Evolutionary conservation across 2,797 vertebrate genomes (phyloP), one percentile per base, ranked within the genome.

Genomic region (Microctenopoma lineatum): DNA sequence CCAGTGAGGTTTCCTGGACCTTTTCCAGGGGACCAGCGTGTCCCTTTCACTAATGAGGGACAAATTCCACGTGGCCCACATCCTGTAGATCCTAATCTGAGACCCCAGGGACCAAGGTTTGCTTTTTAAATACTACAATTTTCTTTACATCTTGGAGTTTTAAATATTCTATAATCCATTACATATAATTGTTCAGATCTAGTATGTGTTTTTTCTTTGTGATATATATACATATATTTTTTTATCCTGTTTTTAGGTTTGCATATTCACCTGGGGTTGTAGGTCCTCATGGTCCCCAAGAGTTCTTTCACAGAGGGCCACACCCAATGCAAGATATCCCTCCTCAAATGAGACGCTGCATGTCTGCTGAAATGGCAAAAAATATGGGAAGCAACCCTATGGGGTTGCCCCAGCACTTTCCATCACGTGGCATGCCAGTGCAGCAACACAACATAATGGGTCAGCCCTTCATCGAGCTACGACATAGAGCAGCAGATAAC

Each of bases 381-480:
- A 80, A 92, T 4, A 90, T 96, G 85, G 94, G n/a, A 70, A 93
- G 68, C 41, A 96, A 84, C 63, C 59, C 94, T 0, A 74, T 94
- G 50, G 96, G 94, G 0, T 86, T 97, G 16, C 60, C 95, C 29
- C 96, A 95, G 53, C 95, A 97, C 70, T 97, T 98, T 44, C 92
- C 95, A 52, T 93, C 95, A 0, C 96, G 94, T 59, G 92, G 94
- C 32, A 93, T 99, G 74, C 94, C 95, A 0, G 90, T 98, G 57
- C 97, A 96, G 77, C 98, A 98, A 84, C 98, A 99, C 89, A 97
- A 95, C 80, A 97, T 99, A 59, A 94, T 98, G 92, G 98, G 98
- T 0, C 97, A 99, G 74, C 96, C 97, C 0, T 99, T 97, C 73
- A 99, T 99, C 15, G 97, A 99, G 80, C 86, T 99, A 29, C 94